These are phyloP conservation scores for Poecilia wingei DNA, from an alignment of 2,797 vertebrate genomes.

Conservation along the genomic window DNA sequence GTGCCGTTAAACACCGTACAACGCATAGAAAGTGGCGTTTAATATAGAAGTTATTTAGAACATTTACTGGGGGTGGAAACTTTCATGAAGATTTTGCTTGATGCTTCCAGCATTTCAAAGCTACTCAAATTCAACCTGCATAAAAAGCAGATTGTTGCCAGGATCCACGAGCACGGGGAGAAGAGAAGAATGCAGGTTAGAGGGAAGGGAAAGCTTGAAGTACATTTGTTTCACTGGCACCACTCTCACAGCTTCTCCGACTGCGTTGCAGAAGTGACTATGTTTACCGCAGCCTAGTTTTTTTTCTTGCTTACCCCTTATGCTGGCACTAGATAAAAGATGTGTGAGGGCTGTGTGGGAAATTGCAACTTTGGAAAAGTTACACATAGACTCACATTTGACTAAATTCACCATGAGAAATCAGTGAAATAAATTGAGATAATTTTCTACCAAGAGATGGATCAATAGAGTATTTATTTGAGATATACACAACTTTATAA, in stretches of 20 bases:
- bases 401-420: constrained; percentile 9
- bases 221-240: constrained; percentile 63
- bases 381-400: constrained; percentile 24
- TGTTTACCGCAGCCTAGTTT: constrained; percentile 65
- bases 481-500: not conserved
- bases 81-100: not conserved
- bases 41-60: not conserved
- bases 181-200: constrained; percentile 59
- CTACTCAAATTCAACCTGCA: constrained; percentile 25
- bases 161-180: constrained; percentile 46
- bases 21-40: not conserved
- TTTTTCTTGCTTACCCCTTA: constrained; percentile 23
- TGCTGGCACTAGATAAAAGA: constrained; percentile 63
- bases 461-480: not conserved
- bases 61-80: not conserved
- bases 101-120: constrained; percentile 15
- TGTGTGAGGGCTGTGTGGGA: constrained; percentile 46
- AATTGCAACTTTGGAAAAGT: constrained; percentile 44
- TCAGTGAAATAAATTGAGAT: constrained; percentile 22
- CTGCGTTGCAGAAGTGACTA: constrained; percentile 38
- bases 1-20: not conserved
- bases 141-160: constrained; percentile 32
- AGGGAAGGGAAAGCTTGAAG: constrained; percentile 57
- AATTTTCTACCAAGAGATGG: not conserved
- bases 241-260: constrained; percentile 49